Evolutionary conservation across 2,888 invertebrate genomes (phyloP).

Genomic region (Barypeithes pellucidus): DNA sequence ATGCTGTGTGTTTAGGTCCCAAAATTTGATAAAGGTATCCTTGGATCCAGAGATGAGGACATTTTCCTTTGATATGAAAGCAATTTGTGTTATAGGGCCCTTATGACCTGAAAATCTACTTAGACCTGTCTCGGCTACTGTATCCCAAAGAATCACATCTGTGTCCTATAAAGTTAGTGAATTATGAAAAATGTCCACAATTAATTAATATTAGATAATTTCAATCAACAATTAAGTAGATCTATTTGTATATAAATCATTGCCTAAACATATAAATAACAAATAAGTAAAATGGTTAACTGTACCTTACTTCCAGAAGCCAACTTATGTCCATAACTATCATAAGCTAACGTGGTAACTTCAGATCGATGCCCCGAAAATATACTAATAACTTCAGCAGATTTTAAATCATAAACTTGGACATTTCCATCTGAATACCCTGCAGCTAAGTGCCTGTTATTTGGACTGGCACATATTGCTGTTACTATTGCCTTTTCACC

Average conservation of each 20-base stretch:
- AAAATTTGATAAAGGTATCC: slow-evolving; percentile 96
- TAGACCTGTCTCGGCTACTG: slow-evolving; percentile 92
- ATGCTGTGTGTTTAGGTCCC: slow-evolving; percentile 95
- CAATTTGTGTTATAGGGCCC: slow-evolving; percentile 87
- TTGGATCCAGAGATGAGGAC: slow-evolving; percentile 89
- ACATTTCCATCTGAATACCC: slow-evolving; percentile 94
- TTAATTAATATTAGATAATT: too few species aligned
- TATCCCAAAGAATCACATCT: slow-evolving; percentile 95
- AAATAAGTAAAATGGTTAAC: background rate
- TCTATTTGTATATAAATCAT: too few species aligned
- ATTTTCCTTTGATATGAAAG: slow-evolving; percentile 81
- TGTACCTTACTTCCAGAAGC: slow-evolving; percentile 90
- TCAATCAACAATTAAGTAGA: too few species aligned
- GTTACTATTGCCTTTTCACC: slow-evolving; percentile 90
- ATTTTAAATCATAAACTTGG: slow-evolving; percentile 85
- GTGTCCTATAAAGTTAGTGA: slow-evolving; percentile 90
- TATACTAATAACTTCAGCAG: slow-evolving; percentile 80
- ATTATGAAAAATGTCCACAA: too few species aligned
- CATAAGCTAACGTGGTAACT: slow-evolving; percentile 88
- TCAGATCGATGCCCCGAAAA: slow-evolving; percentile 91
- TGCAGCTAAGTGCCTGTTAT: slow-evolving; percentile 86
- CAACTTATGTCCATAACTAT: slow-evolving; percentile 86
- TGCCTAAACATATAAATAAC: too few species aligned
- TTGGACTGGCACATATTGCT: slow-evolving; percentile 82
- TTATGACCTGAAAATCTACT: slow-evolving; percentile 94